phyloP scores from a whole-genome alignment of 1,140 invertebrate genomes.

The Coenobita brevimanus region DNA sequence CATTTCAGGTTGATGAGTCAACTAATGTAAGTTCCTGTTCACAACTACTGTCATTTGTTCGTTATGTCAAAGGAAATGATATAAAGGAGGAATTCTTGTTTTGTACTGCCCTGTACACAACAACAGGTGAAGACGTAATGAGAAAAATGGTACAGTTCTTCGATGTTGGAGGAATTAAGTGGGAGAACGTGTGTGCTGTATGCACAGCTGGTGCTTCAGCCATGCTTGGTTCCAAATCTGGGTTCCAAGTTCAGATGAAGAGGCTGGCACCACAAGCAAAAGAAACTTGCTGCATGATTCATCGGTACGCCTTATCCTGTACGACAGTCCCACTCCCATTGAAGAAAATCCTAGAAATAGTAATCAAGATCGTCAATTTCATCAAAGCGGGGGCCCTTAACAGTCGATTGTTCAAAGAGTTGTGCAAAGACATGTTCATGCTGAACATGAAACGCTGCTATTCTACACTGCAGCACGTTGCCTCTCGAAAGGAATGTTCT shows the following conservation, averaged over 20 bases:
- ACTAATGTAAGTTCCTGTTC: no score
- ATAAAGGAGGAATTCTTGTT: no score
- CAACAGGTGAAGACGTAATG: no score
- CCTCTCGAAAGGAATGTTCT: neutral
- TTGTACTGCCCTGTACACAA: no score
- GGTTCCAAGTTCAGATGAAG: constrained; percentile 4
- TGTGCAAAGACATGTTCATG: constrained; percentile 30
- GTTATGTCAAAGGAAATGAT: no score
- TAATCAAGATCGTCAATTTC: constrained; percentile 21
- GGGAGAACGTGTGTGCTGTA: no score
- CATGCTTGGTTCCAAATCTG: no score
- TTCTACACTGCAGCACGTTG: constrained; percentile 23
- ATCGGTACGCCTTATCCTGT: constrained; percentile 22
- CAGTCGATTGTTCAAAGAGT: constrained; percentile 19
- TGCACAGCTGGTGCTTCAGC: no score
- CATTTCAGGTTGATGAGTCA: no score
- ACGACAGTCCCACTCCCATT: constrained; percentile 14
- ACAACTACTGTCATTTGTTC: no score
- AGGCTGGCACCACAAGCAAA: neutral
- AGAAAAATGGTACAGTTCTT: no score
- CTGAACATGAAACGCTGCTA: neutral
- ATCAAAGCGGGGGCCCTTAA: constrained; percentile 20
- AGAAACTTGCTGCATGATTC: constrained; percentile 24
- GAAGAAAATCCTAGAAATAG: constrained; percentile 18
- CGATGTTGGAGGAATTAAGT: no score